Evolutionary conservation across 1,140 invertebrate species (phyloP), one percentile per base, ranked within the genome.

Genomic region (Ceratoteleas bidentatus): DNA sequence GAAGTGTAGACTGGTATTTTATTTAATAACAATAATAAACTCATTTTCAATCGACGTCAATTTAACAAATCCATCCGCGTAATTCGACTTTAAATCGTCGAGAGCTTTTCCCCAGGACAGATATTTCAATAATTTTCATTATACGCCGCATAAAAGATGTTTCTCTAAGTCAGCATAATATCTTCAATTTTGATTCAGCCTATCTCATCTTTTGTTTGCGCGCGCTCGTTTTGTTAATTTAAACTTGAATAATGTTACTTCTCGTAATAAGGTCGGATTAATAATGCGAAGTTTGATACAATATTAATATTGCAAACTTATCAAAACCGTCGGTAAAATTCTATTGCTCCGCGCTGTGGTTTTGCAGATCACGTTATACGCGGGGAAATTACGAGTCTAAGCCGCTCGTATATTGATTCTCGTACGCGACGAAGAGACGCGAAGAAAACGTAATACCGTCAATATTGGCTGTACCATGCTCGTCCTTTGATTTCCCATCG

Each of bases 371-470:
- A 65, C 65, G 74, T 69, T 77, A 70, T 77, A 69, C 60, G 57
- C 15, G n/a, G 52, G 64, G 74, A 70, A 77, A 77, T 77, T 77
- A 77, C 52, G 65, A 57, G 57, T 62, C 74, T 77, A 77, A 77
- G 65, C 52, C 53, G 53, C 49, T 58, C 47, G 58, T 77, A 77
- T 77, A 75, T 78, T 74, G 68, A 78, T 73, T 77, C 69, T 58
- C 32, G 64, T 53, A 70, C 50, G 74, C 58, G 61, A 68, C 57
- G 62, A 58, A 74, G 74, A 78, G 50, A 75, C 33, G 73, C 45
- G 64, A 58, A 73, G 75, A 68, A 80, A 85, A 85, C 54, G 81
- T 82, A 84, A 84, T 84, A 82, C 68, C 64, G 68, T 61, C 75
- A 69, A 85, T 85, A 84, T 85, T 84, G 70, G 70, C 45, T 75